phyloP scores from a whole-genome alignment of 64 coral and sea anemone species.

The Actinia equina region DNA sequence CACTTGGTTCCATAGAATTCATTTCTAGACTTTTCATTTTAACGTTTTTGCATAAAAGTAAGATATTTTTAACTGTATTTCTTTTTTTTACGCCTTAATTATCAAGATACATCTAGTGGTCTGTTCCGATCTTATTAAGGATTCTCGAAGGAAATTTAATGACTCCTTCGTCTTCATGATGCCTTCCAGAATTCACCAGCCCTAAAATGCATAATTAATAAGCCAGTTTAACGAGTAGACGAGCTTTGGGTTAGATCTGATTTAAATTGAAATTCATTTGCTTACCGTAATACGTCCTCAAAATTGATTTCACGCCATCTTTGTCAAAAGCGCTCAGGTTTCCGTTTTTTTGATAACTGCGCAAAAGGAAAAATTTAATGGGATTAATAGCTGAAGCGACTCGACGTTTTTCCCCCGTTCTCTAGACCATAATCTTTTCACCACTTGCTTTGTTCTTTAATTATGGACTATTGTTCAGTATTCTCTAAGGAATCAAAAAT shows the following conservation, averaged over 20 bases:
- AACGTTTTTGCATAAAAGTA: too few relatives aligned
- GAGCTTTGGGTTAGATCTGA: not conserved
- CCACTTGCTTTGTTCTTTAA: too few relatives aligned
- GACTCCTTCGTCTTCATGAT: not conserved
- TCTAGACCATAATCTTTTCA: too few relatives aligned
- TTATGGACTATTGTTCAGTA: too few relatives aligned
- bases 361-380: not conserved
- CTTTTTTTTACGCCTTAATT: slow-evolving; percentile 27
- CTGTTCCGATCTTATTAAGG: slow-evolving; percentile 68
- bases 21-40: too few relatives aligned
- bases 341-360: slow-evolving; percentile 4
- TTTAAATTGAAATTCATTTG: not conserved
- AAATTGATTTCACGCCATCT: slow-evolving; percentile 47
- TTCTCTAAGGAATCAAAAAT: too few relatives aligned
- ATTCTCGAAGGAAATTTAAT: slow-evolving; percentile 18
- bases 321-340: slow-evolving; percentile 54
- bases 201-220: not conserved
- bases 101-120: slow-evolving; percentile 68
- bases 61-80: too few relatives aligned
- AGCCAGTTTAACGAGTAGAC: not conserved
- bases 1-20: too few relatives aligned
- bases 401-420: too few relatives aligned
- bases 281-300: slow-evolving; percentile 67
- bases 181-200: not conserved
- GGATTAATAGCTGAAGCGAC: not conserved